These are phyloP conservation scores for Gasterosteus aculeatus DNA, from an alignment of 2,113 vertebrate species.

Conservation along the genomic window DNA sequence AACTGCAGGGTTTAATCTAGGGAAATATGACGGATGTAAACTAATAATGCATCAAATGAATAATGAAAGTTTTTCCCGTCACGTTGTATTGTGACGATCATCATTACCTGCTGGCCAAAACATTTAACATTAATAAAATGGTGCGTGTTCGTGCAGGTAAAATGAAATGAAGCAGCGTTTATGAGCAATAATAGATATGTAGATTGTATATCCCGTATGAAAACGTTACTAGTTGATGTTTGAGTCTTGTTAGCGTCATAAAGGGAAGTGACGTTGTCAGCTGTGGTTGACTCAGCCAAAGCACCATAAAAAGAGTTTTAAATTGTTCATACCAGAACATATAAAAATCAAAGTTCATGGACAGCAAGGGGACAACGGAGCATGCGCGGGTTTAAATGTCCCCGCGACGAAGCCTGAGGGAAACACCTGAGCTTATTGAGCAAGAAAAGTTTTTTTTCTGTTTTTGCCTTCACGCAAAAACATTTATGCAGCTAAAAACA, in stretches of 20 bases:
- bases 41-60: background rate
- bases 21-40: background rate
- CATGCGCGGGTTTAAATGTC: conserved; percentile 34
- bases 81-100: background rate
- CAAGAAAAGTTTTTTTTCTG: background rate
- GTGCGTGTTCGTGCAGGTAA: background rate
- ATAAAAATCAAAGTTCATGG: background rate
- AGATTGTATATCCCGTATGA: background rate
- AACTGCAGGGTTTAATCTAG: background rate
- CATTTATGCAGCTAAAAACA: background rate
- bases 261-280: background rate
- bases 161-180: background rate
- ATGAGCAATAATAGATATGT: background rate
- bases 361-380: background rate
- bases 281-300: background rate
- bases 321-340: background rate
- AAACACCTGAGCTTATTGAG: conserved; percentile 15
- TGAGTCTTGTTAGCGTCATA: background rate
- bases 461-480: background rate
- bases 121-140: background rate
- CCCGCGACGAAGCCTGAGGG: background rate
- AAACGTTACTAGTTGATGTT: background rate
- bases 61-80: conserved; percentile 11
- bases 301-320: background rate
- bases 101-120: background rate